A percentile compares a stretch with the other conserved stretches of the same genome.
Conservation (phyloP, 2,888 invertebrate genomes). For the Andrena chrysosceles region DNA sequence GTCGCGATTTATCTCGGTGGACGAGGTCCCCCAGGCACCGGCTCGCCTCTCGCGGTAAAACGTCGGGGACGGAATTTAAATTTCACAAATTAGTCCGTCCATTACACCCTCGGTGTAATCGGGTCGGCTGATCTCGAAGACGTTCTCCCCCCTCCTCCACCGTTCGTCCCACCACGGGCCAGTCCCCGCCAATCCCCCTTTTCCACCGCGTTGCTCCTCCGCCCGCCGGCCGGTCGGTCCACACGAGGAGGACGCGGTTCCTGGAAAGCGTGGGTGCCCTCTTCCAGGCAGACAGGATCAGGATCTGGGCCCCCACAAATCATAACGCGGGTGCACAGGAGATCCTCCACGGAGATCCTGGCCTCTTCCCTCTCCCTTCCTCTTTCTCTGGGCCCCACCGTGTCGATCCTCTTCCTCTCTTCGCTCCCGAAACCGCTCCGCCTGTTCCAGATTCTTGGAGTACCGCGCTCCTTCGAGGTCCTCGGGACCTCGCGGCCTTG, state of each 20-base stretch:
- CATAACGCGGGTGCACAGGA: conserved; percentile 77
- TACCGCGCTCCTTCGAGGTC: background rate
- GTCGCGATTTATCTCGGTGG: conserved; percentile 73
- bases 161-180: background rate
- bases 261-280: conserved; percentile 82
- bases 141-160: conserved; percentile 38
- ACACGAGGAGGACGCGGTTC: conserved; percentile 73
- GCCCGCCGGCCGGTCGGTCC: conserved; percentile 21
- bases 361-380: conserved; percentile 32
- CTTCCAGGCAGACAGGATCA: conserved; percentile 78
- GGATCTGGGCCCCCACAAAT: conserved; percentile 81
- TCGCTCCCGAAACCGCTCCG: conserved; percentile 6
- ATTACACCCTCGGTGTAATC: conserved; percentile 83
- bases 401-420: background rate
- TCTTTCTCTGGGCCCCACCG: background rate
- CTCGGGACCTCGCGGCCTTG: background rate
- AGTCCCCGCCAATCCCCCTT: background rate
- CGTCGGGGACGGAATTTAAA: conserved; percentile 83
- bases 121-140: conserved; percentile 75
- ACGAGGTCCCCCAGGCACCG: conserved; percentile 33
- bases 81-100: conserved; percentile 84
- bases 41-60: conserved; percentile 69
- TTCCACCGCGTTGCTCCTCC: conserved; percentile 16
- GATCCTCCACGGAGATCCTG: conserved; percentile 76
- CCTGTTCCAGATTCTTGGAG: background rate